A percentile compares a stretch with the other conserved stretches of the same genome.
phyloP scores from a whole-genome alignment of 1,140 invertebrate genomes.

The Bacillus rossius region DNA sequence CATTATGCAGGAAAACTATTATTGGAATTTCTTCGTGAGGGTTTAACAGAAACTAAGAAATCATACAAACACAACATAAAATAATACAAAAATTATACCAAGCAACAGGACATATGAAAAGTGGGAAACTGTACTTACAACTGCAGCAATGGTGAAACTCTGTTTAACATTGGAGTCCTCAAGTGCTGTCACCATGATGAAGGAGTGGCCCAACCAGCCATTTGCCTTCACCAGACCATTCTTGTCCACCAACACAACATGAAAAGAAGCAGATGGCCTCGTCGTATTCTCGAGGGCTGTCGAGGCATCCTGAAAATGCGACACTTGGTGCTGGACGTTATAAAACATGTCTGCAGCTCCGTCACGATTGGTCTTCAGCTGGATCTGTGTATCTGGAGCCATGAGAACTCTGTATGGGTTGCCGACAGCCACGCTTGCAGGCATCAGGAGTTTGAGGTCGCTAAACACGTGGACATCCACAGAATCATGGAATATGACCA shows the following conservation, averaged over 20 bases:
- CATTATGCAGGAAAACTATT: too few relatives aligned
- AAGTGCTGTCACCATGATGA: slow-evolving; percentile 29
- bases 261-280: not conserved
- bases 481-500: slow-evolving; percentile 25
- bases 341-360: slow-evolving; percentile 4
- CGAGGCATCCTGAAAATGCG: not conserved
- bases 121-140: slow-evolving; percentile 24
- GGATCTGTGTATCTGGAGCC: slow-evolving; percentile 61
- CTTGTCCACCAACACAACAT: not conserved
- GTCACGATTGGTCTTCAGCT: slow-evolving; percentile 61
- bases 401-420: slow-evolving; percentile 52
- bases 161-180: slow-evolving; percentile 36
- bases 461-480: slow-evolving; percentile 57
- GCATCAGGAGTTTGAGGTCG: slow-evolving; percentile 53
- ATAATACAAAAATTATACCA: too few relatives aligned
- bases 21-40: too few relatives aligned
- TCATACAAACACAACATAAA: too few relatives aligned
- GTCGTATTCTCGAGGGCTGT: not conserved
- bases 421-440: slow-evolving; percentile 38
- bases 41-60: too few relatives aligned
- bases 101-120: too few relatives aligned
- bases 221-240: slow-evolving; percentile 3
- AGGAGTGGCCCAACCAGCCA: slow-evolving; percentile 26
- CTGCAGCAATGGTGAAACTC: slow-evolving; percentile 31
- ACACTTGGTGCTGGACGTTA: not conserved